phyloP scores from a whole-genome alignment of 2,888 invertebrate species.

The Ennomos erosarius region DNA sequence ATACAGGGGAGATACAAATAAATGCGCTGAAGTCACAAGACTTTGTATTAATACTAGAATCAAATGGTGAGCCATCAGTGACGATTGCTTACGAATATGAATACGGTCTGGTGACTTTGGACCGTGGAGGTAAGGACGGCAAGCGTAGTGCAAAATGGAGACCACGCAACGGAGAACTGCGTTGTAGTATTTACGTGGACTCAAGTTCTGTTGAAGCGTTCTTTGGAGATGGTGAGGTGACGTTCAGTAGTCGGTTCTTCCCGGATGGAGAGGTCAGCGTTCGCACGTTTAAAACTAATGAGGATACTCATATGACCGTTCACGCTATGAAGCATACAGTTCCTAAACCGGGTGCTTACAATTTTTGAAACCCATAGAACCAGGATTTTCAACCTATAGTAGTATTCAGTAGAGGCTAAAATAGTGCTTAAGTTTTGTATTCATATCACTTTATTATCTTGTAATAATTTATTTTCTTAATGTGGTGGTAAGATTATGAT shows the following conservation, averaged over 20 bases:
- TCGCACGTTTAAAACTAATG: constrained; percentile 11
- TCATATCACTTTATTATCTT: too few relatives aligned
- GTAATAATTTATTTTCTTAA: too few relatives aligned
- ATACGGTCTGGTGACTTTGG: constrained; percentile 53
- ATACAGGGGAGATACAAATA: constrained; percentile 61
- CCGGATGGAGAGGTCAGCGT: constrained; percentile 48
- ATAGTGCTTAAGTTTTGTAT: too few relatives aligned
- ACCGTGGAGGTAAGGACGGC: constrained; percentile 67
- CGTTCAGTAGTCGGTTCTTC: constrained; percentile 68
- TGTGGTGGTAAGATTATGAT: too few relatives aligned
- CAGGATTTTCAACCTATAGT: neutral
- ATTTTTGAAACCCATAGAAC: neutral
- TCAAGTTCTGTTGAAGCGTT: constrained; percentile 69
- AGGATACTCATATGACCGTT: constrained; percentile 43
- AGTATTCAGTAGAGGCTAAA: too few relatives aligned
- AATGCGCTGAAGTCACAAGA: constrained; percentile 40
- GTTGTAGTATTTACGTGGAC: constrained; percentile 59
- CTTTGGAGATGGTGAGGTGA: constrained; percentile 62
- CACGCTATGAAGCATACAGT: constrained; percentile 52
- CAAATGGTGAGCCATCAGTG: constrained; percentile 47
- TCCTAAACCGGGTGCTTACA: constrained; percentile 1
- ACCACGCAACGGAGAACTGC: constrained; percentile 44
- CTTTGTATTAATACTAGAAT: constrained; percentile 57
- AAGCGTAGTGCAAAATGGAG: constrained; percentile 62
- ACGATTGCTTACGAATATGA: constrained; percentile 53